Percentiles rank a stretch among this genome's conserved stretches.
Evolutionary conservation across 2,888 invertebrate genomes (phyloP).

Genomic region (Tipula vernalis): DNA sequence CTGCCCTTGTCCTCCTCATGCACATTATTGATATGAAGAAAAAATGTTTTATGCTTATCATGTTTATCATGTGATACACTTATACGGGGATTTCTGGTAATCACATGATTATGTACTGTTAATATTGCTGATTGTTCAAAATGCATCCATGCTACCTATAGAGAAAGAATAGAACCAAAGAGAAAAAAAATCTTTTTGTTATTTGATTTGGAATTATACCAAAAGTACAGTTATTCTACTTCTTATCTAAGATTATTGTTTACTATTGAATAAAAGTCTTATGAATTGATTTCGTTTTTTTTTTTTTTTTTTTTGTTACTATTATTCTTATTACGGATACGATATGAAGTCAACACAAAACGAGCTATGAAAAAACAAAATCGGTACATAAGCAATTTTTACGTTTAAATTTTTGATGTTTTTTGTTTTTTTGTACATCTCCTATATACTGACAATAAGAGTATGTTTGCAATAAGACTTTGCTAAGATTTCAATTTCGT

Average conservation of each 20-base stretch:
- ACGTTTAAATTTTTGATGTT: neutral
- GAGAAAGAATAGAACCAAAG: neutral
- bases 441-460: neutral
- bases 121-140: slow-evolving; percentile 87
- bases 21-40: slow-evolving; percentile 82
- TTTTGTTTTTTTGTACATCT: neutral
- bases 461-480: neutral
- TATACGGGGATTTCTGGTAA: slow-evolving; percentile 83
- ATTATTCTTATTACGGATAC: neutral
- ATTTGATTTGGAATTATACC: slow-evolving; percentile 4
- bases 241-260: slow-evolving; percentile 4
- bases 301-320: neutral
- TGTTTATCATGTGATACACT: slow-evolving; percentile 85
- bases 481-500: neutral
- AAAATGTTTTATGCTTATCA: slow-evolving; percentile 72
- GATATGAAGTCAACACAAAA: neutral
- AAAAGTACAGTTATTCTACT: neutral
- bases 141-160: slow-evolving; percentile 92
- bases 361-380: neutral
- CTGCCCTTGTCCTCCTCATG: slow-evolving; percentile 83
- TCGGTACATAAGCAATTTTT: neutral
- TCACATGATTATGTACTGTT: slow-evolving; percentile 88
- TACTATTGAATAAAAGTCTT: slow-evolving; percentile 4
- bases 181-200: neutral
- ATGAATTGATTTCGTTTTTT: neutral